These are phyloP conservation scores for Tachysurus fulvidraco DNA, from an alignment of 2,113 vertebrate genomes.

Conservation along the genomic window DNA sequence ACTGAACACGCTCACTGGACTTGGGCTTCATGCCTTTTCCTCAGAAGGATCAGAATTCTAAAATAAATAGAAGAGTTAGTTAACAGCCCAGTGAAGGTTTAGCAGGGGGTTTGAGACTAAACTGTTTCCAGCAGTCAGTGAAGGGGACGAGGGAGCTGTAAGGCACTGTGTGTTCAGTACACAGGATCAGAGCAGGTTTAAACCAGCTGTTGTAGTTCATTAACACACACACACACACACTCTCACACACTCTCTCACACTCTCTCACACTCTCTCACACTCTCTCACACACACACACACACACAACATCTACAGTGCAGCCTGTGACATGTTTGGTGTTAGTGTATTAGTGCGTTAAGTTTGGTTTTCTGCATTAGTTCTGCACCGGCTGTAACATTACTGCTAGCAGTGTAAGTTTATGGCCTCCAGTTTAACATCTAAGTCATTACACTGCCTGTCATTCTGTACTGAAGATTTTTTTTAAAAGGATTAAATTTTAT, in stretches of 20 bases:
- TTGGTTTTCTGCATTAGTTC: not conserved
- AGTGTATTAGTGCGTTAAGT: not conserved
- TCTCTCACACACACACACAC: not conserved
- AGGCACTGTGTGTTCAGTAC: not conserved
- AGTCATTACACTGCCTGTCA: not conserved
- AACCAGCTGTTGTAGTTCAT: not conserved
- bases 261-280: not conserved
- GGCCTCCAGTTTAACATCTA: not conserved
- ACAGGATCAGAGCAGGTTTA: not conserved
- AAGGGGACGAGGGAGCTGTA: not conserved
- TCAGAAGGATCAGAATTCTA: no score
- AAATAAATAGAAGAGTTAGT: no score
- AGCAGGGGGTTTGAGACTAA: not conserved
- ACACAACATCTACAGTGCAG: not conserved
- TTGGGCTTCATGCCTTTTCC: not conserved
- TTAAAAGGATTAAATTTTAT: not conserved
- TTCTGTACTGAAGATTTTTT: not conserved
- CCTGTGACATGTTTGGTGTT: not conserved
- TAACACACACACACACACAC: not conserved
- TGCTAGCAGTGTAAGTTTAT: not conserved
- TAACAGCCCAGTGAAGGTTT: not conserved
- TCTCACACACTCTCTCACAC: no score
- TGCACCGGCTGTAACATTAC: not conserved
- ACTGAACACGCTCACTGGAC: not conserved
- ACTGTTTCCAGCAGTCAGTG: not conserved